Evolutionary conservation across 2,888 invertebrate species (phyloP), one percentile per base, ranked within the genome.

Genomic region (Incurvaria masculella): DNA sequence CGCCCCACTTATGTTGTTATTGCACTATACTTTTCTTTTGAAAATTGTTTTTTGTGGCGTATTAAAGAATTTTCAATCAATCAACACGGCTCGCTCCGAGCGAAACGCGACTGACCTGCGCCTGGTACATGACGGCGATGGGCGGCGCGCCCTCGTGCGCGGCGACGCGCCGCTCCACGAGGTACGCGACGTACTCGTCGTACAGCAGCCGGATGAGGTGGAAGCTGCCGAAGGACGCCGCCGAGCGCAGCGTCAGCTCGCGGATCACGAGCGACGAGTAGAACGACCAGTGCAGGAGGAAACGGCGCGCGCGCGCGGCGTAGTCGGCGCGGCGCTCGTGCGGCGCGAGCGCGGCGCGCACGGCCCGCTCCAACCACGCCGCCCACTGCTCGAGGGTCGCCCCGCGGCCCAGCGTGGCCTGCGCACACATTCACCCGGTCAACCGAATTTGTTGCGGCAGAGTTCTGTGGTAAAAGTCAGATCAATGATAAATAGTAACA

Each of bases 151-250:
- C 88, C 47, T 88, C 89, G 46, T 94, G 94, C 63, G 88, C 85
- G 40, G 98, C 97, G 26, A 98, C 96, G 72, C 94, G 91, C 63
- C 96, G 94, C 76, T 99, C 98, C 59, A 99, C 93, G 61, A 98
- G 82, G 75, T 95, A 98, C 79, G 97, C 96, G 91, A 99, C 97
- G 74, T 97, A 99, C 75, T 99, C 99, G 74, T 99, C 98, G 71
- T 97, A 99, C 50, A 99, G 84, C 62, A 99, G 83, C 42, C 98
- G 89, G 62, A 99, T 94, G 58, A 99, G 84, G 79, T 99, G 99
- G 81, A 99, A 99, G 55, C 97, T 97, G 46, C 99, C 99, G 79
- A 99, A 99, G 71, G 97, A 97, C 19, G 97, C 94, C 38, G 99
- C 98, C 51, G 97, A 97, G 58, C 94, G 80, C 54, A 98, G 81